Base-by-base conservation (phyloP, 2,113 vertebrate genomes). In the Brachyhypopomus occidentalis region DNA sequence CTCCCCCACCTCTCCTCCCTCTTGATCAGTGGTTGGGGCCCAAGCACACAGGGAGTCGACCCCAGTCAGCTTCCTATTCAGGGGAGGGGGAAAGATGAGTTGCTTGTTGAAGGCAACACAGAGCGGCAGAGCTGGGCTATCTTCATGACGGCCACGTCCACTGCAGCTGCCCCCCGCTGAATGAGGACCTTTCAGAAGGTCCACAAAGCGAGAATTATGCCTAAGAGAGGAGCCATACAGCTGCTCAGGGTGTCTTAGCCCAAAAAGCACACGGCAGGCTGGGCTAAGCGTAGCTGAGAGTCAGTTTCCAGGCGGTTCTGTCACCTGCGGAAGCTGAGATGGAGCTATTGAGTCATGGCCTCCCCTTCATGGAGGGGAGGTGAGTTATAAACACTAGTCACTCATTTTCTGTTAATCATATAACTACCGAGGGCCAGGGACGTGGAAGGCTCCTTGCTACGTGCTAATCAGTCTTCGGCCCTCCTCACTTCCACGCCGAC, bases 61-160 rank as follows among this genome's bases (percentile, higher is more conserved):
- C 90, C 88, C 89, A 92, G 91, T 92, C 90, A 92, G 88, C 85
- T 72, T 84, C 88, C 88, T 88, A 86, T 91, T 90, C 91, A 86
- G 64, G 79, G 78, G 77, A 74, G 80, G 83, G 83, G 80, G 83
- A 83, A 79, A 78, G 73, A 75, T 71, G 75, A 82, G 69, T 59
- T 59, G 73, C 73, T 77, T 76, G 79, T 75, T 81, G 64, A 73
- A 59, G 72, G 81, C 78, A 12, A 8, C 82, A 36, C 34, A 34
- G 72, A 81, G 5, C 45, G 75, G 58, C n/a, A 81, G 48, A 77
- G 38, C 41, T 9, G n/a, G 77, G 58, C 55, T 60, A 64, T 76
- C 83, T 84, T 77, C 74, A 86, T 84, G 77, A 80, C 27, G 80
- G 34, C 77, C 83, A 82, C 83, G 85, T 86, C 72, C 73, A 45